Base-by-base conservation (phyloP, 2,888 invertebrate species). In the Caenorhabditis uteleia region DNA sequence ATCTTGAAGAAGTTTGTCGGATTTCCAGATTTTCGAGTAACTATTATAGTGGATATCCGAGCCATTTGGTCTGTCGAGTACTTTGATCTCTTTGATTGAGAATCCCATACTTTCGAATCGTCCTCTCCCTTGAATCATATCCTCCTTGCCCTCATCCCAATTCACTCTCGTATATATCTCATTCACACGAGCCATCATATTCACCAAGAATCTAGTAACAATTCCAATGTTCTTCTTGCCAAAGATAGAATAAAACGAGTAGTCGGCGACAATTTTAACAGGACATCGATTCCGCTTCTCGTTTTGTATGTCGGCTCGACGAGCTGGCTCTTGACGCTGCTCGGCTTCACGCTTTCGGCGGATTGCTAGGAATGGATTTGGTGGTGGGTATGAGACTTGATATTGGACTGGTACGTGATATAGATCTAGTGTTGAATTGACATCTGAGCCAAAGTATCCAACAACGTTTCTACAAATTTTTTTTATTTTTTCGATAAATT, bases 51-150 rank as follows among this genome's bases (percentile, higher is more conserved):
- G 70, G n/a, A 45, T 33, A 2, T 45, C 40, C n/a, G 51, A 46
- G 1, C 20, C 39, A 20, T 56, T 50, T 31, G 60, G 60, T 5
- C 49, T 43, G 20, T 70, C 67, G 25, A 60, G 53, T 14, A 70
- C 55, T 46, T 64, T 67, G 31, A 70, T 51, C 33, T 70, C 70
- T 31, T 70, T 70, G 43, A 70, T 70, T 2, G 62, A 58, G 39
- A 70, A 67, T 18, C 70, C 70, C 49, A 70, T 53, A 40, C 67
- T 67, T n/a, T 53, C 44, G n/a, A 70, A 67, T 48, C 66, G 55
- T 42, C 69, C 69, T 23, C 66, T 55, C n/a, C 53, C 62, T 5
- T 33, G 29, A 12, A 59, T 51, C 1, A 40, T 29, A 3, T 58
- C 47, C 25, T 69, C 66, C 31, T 40, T 58, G 10, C 64, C 67